phyloP scores from a whole-genome alignment of 1,140 invertebrate species.

The Apocrypta bakeri region DNA sequence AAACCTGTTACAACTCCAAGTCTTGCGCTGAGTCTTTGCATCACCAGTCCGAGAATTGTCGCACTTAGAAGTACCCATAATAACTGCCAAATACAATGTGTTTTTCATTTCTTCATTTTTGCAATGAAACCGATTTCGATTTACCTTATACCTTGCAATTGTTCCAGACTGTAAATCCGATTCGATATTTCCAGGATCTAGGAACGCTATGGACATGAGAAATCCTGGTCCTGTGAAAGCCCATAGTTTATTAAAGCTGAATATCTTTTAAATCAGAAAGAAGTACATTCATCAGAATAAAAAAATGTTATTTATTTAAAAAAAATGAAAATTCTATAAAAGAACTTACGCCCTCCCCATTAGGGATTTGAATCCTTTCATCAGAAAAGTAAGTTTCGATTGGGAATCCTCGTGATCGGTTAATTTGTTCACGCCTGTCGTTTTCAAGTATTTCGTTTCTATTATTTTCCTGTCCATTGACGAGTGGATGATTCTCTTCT shows the following conservation, averaged over 20 bases:
- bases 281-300: background rate
- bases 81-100: constrained; percentile 75
- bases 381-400: constrained; percentile 27
- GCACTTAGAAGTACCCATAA: constrained; percentile 91
- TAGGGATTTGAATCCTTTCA: constrained; percentile 14
- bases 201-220: constrained; percentile 94
- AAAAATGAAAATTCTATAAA: background rate
- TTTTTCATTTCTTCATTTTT: background rate
- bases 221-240: constrained; percentile 95
- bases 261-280: constrained; percentile 65
- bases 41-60: constrained; percentile 88
- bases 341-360: constrained; percentile 12
- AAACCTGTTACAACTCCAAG: constrained; percentile 89
- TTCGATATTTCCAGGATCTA: constrained; percentile 96
- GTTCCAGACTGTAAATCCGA: constrained; percentile 91
- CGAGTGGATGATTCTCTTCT: background rate
- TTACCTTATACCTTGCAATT: constrained; percentile 85
- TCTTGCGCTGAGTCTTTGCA: constrained; percentile 89
- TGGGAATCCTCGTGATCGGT: background rate
- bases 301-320: background rate
- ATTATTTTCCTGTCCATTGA: background rate
- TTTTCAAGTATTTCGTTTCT: background rate
- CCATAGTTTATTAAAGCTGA: constrained; percentile 93
- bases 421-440: no score
- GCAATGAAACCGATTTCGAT: background rate